Conservation (phyloP, 2,113 vertebrate species). For the Hemiprocne comata region DNA sequence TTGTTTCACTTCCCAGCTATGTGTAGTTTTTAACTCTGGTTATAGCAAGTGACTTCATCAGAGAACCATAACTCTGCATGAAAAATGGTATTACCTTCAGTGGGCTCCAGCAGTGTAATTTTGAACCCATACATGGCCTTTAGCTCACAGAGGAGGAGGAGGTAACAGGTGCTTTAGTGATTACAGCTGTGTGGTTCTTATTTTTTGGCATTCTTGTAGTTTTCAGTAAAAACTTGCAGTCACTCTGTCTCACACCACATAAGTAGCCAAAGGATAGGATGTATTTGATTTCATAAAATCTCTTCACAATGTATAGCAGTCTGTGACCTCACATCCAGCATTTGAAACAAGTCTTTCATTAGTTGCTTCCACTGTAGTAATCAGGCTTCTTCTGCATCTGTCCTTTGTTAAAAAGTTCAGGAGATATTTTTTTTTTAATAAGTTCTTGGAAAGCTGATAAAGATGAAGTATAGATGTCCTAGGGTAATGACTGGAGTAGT, state of each 20-base stretch:
- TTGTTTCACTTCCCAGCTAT: neutral
- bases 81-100: slow-evolving; percentile 14
- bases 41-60: neutral
- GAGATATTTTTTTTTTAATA: neutral
- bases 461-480: neutral
- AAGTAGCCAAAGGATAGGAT: neutral
- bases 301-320: neutral
- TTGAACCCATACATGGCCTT: neutral
- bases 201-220: neutral
- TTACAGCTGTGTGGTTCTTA: neutral
- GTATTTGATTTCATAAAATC: neutral
- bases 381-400: neutral
- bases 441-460: neutral
- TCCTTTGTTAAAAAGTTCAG: neutral
- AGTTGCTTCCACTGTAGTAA: neutral
- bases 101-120: neutral
- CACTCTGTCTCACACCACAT: neutral
- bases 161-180: neutral
- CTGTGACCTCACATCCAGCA: neutral
- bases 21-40: neutral
- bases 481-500: neutral
- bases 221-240: neutral
- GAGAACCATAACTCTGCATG: neutral
- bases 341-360: neutral
- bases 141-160: neutral